phyloP scores from a whole-genome alignment of 2,113 vertebrate species.

The Oryzias curvinotus region DNA sequence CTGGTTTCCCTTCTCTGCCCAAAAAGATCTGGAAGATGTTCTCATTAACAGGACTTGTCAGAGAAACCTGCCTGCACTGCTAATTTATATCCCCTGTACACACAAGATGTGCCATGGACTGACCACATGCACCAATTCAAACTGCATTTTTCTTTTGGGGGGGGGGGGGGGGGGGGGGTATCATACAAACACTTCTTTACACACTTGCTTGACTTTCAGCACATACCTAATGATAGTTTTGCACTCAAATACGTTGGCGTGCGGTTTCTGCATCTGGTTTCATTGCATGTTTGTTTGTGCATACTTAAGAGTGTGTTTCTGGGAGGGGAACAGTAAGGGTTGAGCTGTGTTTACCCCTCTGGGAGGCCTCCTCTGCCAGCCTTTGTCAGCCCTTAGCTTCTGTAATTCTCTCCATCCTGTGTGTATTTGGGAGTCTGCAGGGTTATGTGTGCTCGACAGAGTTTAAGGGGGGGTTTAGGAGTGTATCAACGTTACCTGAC shows the following conservation, averaged over 20 bases:
- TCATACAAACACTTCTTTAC: not conserved
- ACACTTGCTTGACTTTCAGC: conserved; percentile 22
- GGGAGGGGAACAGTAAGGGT: conserved; percentile 7
- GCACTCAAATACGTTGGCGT: conserved; percentile 25
- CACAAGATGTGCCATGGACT: conserved; percentile 28
- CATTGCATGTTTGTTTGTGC: conserved; percentile 45
- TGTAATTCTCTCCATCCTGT: conserved; percentile 28
- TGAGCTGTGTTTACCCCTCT: conserved; percentile 43
- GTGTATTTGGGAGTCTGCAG: conserved; percentile 2
- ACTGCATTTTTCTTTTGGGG: not conserved
- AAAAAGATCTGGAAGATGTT: conserved; percentile 76
- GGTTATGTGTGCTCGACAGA: conserved; percentile 4
- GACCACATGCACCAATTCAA: conserved; percentile 27
- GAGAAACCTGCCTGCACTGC: conserved; percentile 82
- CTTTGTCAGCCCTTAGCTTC: conserved; percentile 40
- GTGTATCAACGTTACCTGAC: conserved; percentile 46
- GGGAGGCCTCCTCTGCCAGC: conserved; percentile 44
- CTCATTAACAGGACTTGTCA: conserved; percentile 87
- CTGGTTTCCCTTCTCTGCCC: conserved; percentile 71
- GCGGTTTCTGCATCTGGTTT: conserved; percentile 41
- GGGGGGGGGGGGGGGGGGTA: too few relatives aligned
- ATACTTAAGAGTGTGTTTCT: conserved; percentile 24
- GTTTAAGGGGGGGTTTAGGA: conserved; percentile 25
- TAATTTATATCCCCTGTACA: conserved; percentile 78
- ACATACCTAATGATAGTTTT: conserved; percentile 51